Evolutionary conservation across 2,113 vertebrate species (phyloP).

Genomic region (Zapornia atra): DNA sequence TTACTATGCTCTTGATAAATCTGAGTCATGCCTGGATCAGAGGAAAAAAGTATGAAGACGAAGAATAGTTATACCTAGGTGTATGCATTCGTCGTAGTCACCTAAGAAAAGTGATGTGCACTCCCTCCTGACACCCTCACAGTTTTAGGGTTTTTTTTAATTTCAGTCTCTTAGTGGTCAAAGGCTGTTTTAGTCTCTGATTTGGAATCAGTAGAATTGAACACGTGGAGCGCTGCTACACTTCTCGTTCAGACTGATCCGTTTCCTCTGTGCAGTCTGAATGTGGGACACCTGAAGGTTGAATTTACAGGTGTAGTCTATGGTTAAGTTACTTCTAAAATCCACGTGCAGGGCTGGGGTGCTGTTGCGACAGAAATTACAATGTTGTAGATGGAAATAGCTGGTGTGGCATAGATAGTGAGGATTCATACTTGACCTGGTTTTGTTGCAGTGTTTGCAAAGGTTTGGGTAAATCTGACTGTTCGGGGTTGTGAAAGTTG

Average conservation of each 20-base stretch:
- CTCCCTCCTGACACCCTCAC: rapidly evolving
- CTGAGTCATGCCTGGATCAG: not conserved
- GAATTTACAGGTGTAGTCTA: not conserved
- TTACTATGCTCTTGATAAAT: not conserved
- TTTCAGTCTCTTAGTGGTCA: not conserved
- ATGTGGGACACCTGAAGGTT: not conserved
- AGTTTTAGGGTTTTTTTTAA: not conserved
- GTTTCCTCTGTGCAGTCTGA: not conserved
- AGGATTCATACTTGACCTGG: not conserved
- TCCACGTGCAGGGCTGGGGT: rapidly evolving
- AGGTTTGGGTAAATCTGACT: not conserved
- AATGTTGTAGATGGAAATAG: not conserved
- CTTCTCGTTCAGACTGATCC: not conserved
- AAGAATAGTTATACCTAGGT: not conserved
- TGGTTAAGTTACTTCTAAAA: not conserved
- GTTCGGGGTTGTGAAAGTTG: not conserved
- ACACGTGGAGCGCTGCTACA: not conserved
- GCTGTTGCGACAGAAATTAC: not conserved
- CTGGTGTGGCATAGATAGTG: not conserved
- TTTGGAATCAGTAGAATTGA: not conserved
- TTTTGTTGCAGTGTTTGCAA: not conserved
- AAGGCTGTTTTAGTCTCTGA: not conserved
- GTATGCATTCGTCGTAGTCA: not conserved
- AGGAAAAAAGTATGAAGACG: not conserved
- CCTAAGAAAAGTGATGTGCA: not conserved